phyloP scores from a whole-genome alignment of 2,888 invertebrate species.

The Tipula confusa region DNA sequence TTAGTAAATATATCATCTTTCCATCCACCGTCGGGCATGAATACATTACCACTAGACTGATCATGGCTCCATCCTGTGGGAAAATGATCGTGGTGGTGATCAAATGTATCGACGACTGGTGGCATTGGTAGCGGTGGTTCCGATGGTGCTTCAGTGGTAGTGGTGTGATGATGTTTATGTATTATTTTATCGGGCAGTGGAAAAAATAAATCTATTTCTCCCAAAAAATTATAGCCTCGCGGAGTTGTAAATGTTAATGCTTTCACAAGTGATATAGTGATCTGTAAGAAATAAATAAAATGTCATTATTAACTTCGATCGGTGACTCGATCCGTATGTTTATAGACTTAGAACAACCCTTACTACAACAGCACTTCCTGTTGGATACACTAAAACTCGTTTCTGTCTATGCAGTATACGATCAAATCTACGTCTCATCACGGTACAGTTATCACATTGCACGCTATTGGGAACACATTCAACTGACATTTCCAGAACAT shows the following conservation, averaged over 20 bases:
- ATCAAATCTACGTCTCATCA: neutral
- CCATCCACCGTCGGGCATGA: neutral
- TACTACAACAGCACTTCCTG: neutral
- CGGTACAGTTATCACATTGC: neutral
- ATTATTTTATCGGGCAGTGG: conserved; percentile 7
- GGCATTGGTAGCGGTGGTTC: neutral
- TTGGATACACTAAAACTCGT: neutral
- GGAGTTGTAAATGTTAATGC: neutral
- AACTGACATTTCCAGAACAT: no score
- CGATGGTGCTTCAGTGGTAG: neutral
- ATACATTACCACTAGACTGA: neutral
- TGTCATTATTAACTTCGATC: no score
- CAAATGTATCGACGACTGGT: neutral
- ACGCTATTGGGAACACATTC: no score
- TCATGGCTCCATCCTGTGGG: neutral
- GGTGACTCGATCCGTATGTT: no score
- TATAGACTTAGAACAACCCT: neutral
- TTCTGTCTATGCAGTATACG: neutral
- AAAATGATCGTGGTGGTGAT: neutral
- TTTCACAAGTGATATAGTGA: neutral
- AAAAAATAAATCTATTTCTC: conserved; percentile 29
- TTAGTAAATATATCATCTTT: neutral
- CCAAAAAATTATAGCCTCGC: neutral
- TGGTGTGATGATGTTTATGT: neutral
- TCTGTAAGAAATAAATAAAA: neutral